phyloP scores from a whole-genome alignment of 1,140 invertebrate genomes.

The Zaprionus nigranus region DNA sequence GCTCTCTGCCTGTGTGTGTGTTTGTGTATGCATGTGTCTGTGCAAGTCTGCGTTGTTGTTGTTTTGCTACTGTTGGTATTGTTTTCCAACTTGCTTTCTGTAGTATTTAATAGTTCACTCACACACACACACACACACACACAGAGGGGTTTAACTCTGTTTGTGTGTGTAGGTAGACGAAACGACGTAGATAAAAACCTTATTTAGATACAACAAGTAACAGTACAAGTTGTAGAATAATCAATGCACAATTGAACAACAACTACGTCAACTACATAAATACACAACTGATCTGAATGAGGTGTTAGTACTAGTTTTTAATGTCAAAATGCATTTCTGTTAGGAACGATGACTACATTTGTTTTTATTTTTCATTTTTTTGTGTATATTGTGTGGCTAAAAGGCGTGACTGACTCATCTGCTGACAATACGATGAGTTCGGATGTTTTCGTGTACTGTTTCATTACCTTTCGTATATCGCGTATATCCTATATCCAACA shows the following conservation, averaged over 20 bases:
- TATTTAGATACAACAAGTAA: slow-evolving; percentile 37
- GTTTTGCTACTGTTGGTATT: slow-evolving; percentile 30
- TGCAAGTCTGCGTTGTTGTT: slow-evolving; percentile 23
- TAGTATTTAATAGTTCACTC: slow-evolving; percentile 41
- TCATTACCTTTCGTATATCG: slow-evolving; percentile 39
- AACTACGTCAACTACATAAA: slow-evolving; percentile 15
- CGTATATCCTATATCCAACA: slow-evolving; percentile 32
- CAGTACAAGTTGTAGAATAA: slow-evolving; percentile 40
- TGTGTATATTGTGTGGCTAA: neutral
- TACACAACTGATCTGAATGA: slow-evolving; percentile 24
- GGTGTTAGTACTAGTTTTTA: slow-evolving; percentile 31
- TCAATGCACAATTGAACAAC: slow-evolving; percentile 22
- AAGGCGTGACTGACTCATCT: slow-evolving; percentile 39
- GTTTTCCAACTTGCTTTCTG: slow-evolving; percentile 46
- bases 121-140: slow-evolving; percentile 15
- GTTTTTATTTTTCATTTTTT: neutral
- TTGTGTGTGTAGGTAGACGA: too few relatives aligned
- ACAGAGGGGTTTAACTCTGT: neutral
- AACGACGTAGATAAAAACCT: slow-evolving; percentile 45
- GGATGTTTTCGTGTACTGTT: slow-evolving; percentile 19
- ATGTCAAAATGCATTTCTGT: slow-evolving; percentile 44
- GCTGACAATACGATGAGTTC: slow-evolving; percentile 19
- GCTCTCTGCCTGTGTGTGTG: slow-evolving; percentile 30
- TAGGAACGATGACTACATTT: slow-evolving; percentile 38
- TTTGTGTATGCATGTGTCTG: slow-evolving; percentile 34